Conservation (phyloP, 2,888 invertebrate genomes). For the Platycnemis pennipes region DNA sequence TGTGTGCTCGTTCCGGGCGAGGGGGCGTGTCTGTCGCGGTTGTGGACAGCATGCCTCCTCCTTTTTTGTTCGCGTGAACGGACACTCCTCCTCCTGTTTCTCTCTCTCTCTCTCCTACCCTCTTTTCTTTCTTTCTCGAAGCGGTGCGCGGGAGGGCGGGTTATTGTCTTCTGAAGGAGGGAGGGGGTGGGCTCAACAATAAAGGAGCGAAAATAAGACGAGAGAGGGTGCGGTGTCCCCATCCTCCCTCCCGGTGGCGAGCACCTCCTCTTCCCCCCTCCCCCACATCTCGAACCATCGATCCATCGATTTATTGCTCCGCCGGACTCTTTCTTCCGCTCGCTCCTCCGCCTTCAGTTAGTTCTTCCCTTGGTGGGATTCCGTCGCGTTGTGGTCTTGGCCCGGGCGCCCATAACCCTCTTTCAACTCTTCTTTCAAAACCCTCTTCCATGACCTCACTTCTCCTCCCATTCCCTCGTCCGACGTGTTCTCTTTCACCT, state of each 20-base stretch:
- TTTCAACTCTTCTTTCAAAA: too few species aligned
- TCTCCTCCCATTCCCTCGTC: not conserved
- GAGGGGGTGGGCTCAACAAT: not conserved
- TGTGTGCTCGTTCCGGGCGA: not conserved
- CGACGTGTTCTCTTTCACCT: not conserved
- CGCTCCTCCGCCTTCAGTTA: not conserved
- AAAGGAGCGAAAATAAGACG: slow-evolving; percentile 9
- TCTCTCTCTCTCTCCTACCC: not conserved
- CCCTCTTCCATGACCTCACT: not conserved
- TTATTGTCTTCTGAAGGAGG: not conserved
- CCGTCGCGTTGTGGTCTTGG: not conserved
- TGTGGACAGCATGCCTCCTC: too few species aligned
- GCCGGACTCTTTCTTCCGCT: not conserved
- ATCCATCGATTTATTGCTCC: not conserved
- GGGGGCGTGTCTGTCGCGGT: not conserved
- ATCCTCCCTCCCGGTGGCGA: not conserved
- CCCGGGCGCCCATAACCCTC: not conserved
- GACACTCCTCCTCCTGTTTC: not conserved
- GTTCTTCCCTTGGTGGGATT: not conserved
- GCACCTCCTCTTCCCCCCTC: not conserved
- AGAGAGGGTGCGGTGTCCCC: not conserved
- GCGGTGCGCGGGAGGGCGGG: not conserved
- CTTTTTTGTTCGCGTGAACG: not conserved
- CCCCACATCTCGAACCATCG: not conserved
- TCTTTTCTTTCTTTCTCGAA: not conserved